phyloP scores from a whole-genome alignment of 1,140 invertebrate genomes.

The Cotesia chilonis region DNA sequence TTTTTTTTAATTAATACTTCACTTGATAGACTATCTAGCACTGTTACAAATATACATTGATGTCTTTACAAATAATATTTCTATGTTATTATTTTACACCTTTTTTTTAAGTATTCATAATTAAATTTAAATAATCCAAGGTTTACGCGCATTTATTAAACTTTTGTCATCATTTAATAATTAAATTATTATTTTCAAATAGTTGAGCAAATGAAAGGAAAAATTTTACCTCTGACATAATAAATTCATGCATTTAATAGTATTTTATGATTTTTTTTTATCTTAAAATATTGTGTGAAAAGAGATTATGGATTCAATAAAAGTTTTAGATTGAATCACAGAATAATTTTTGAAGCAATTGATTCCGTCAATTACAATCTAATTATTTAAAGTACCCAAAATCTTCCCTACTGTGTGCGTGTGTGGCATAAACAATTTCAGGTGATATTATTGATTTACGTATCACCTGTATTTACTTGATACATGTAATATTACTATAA shows the following conservation, averaged over 20 bases:
- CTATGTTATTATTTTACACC: no score
- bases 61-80: no score
- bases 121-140: constrained; percentile 33
- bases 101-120: constrained; percentile 1
- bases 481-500: constrained; percentile 18
- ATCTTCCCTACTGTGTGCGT: constrained; percentile 34
- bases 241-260: constrained; percentile 37
- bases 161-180: not conserved
- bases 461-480: constrained; percentile 19
- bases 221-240: constrained; percentile 21
- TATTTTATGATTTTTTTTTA: constrained; percentile 33
- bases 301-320: constrained; percentile 2
- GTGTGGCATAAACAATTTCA: constrained; percentile 35
- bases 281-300: constrained; percentile 6
- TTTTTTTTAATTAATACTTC: not conserved
- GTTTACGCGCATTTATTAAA: constrained; percentile 13
- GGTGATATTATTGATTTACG: constrained; percentile 12
- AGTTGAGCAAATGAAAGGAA: not conserved
- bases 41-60: constrained; percentile 9
- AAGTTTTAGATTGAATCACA: not conserved
- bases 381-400: constrained; percentile 12
- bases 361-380: not conserved
- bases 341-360: constrained; percentile 5
- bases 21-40: not conserved
- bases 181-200: not conserved